Percentiles rank a stretch among this genome's conserved stretches.
These are phyloP conservation scores for Porites lobata DNA, from an alignment of 92 coral and sea anemone genomes.

Conservation along the genomic window DNA sequence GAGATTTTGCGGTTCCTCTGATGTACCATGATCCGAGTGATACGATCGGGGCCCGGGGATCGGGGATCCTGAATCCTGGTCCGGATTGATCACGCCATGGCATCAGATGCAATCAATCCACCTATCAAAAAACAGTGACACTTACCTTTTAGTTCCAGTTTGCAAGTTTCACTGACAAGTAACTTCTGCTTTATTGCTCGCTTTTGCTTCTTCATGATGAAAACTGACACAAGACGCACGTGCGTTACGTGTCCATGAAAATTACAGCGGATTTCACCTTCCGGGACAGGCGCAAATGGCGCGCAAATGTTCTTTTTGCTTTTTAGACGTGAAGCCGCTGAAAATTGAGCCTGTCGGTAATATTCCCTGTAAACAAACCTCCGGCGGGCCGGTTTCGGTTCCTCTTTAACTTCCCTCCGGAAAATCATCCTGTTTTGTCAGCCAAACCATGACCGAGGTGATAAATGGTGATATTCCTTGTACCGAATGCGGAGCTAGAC, in stretches of 20 bases:
- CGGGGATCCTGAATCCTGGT: no score
- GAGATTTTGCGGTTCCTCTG: no score
- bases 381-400: not conserved
- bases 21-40: no score
- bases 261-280: no score
- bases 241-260: not conserved
- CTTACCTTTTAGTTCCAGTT: conserved; percentile 23
- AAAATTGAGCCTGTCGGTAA: no score
- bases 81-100: no score
- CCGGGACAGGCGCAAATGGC: no score
- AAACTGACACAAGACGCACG: not conserved
- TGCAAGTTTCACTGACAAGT: conserved; percentile 8
- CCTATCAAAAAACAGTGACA: not conserved
- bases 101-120: not conserved
- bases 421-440: not conserved
- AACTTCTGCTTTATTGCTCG: conserved; percentile 10
- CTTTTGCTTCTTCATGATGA: conserved; percentile 38
- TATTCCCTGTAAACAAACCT: not conserved
- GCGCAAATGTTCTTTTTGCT: no score
- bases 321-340: no score
- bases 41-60: no score
- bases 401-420: not conserved
- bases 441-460: not conserved
- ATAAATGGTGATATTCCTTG: not conserved
- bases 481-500: conserved; percentile 14